Conservation (phyloP, 2,888 invertebrate genomes). For the Acleris holmiana region DNA sequence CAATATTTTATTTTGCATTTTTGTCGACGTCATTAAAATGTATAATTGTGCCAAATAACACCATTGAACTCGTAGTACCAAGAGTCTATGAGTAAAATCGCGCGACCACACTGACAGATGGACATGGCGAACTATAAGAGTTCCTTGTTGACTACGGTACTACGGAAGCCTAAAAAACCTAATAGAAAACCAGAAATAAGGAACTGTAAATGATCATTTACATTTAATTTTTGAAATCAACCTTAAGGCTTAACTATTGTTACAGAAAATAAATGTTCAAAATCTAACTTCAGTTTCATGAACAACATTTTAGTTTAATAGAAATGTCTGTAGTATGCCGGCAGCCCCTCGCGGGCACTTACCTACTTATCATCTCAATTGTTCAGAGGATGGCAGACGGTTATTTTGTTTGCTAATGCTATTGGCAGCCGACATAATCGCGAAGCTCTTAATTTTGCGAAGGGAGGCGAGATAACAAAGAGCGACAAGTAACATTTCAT, state of each 20-base stretch:
- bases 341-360: too few species aligned
- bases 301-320: too few species aligned
- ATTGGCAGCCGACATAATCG: constrained; percentile 40
- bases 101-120: neutral
- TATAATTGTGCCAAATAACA: neutral
- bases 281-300: too few species aligned
- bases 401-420: constrained; percentile 27
- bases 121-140: neutral
- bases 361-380: constrained; percentile 2
- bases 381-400: neutral
- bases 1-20: too few species aligned
- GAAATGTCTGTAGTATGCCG: too few species aligned
- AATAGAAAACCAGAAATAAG: neutral
- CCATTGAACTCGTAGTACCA: neutral
- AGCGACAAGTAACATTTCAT: constrained; percentile 58
- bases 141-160: neutral
- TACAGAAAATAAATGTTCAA: too few species aligned
- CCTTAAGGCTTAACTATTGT: too few species aligned
- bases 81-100: neutral
- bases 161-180: neutral
- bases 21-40: neutral
- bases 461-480: constrained; percentile 63
- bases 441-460: constrained; percentile 63
- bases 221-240: too few species aligned
- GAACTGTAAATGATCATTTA: too few species aligned